Conservation (phyloP, 2,797 vertebrate genomes). For the Xerus rutilus region DNA sequence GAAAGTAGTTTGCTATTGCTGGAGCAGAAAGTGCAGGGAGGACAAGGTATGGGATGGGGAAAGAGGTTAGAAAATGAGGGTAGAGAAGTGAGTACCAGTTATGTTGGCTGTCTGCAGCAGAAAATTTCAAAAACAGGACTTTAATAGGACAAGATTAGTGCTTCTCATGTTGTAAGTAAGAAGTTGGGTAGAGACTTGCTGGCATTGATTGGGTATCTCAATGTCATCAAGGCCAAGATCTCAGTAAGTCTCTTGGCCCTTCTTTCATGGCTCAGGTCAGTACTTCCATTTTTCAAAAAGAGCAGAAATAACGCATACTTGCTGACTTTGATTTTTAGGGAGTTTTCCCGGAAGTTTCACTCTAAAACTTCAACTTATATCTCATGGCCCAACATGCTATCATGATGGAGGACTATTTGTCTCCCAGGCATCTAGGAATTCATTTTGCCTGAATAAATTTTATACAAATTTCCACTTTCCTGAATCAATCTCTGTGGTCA, state of each 20-base stretch:
- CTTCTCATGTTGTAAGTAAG: background rate
- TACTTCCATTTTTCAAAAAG: background rate
- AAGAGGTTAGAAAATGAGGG: background rate
- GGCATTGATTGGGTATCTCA: background rate
- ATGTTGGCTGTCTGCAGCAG: background rate
- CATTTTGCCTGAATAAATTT: background rate
- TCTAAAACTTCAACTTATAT: background rate
- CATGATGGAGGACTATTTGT: background rate
- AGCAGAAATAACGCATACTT: background rate
- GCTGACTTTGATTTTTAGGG: background rate
- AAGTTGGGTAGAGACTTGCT: background rate
- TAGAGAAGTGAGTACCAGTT: background rate
- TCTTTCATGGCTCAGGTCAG: background rate
- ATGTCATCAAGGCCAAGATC: background rate
- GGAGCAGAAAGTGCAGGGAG: background rate
- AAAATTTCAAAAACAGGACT: background rate
- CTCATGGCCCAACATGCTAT: background rate
- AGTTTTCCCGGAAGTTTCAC: background rate
- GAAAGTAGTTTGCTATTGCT: background rate
- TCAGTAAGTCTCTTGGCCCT: background rate
- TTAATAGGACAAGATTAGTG: background rate
- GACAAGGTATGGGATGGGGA: background rate
- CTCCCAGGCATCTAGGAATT: background rate
- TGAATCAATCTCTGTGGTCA: background rate
- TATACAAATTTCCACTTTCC: background rate